Base-by-base conservation (phyloP, 1,140 invertebrate species). In the Acromyrmex heyeri region DNA sequence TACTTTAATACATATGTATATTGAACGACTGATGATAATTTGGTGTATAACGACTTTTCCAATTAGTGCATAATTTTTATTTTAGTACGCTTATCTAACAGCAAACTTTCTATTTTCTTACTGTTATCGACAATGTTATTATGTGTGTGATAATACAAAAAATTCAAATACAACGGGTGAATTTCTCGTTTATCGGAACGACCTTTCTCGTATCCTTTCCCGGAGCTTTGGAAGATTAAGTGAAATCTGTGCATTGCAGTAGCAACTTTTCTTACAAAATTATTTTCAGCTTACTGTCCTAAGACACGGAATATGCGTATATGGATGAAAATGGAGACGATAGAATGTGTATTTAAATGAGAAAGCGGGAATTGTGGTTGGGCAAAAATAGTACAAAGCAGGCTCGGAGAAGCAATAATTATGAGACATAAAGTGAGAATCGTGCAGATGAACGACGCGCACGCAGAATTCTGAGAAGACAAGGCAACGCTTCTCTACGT, bases 371-470 rank as follows among this genome's bases (percentile, higher is more conserved):
- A 24, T 53, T 62, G 1, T 50, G 61, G 55, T 24, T 21, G 27
- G 65, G 53, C 79, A 75, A 65, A 86, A 50, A 83, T 79, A 90
- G 89, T 79, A 79, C 57, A 88, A 92, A 91, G 89, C 92, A 91
- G 91, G 87, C 70, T 89, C 87, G 21, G 90, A 91, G 91, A 89
- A 91, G 86, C 92, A 94, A 94, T 94, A 95, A 95, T 95, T 95
- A 94, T 91, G 93, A 94, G 93, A 95, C 94, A 94, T 95, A 94
- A 94, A 95, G 94, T 94, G 93, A 94, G 65, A 70, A 88, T 89
- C 87, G 87, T 88, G 69, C 50, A 53, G 79, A 73, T 70, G 83
- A 70, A 91, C 78, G 85, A 90, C 70, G 79, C 64, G 85, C 38
- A 86, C 70, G 81, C 76, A 76, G 81, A 85, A 91, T 93, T 92